These are phyloP conservation scores for Lamellibrachia satsuma DNA, from an alignment of 2,888 invertebrate species.

Conservation along the genomic window DNA sequence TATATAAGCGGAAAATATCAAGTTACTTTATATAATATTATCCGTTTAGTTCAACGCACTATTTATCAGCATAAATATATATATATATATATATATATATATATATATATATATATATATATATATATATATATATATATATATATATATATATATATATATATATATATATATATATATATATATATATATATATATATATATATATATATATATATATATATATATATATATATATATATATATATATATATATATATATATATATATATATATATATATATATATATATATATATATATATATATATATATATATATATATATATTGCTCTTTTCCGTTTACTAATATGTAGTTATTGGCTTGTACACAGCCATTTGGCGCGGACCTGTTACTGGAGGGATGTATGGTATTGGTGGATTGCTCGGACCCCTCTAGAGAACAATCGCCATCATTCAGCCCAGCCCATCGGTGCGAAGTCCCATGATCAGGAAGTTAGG, in stretches of 20 bases:
- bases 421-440: neutral
- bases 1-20: too few relatives aligned
- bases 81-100: neutral
- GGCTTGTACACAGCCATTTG: neutral
- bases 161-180: too few relatives aligned
- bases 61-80: neutral
- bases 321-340: neutral
- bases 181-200: neutral
- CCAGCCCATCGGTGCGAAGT: neutral
- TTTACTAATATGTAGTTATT: neutral
- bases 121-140: too few relatives aligned
- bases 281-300: too few relatives aligned
- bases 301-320: too few relatives aligned
- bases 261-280: too few relatives aligned
- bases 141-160: too few relatives aligned
- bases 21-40: too few relatives aligned
- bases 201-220: neutral
- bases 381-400: neutral
- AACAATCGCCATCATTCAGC: slow-evolving; percentile 17
- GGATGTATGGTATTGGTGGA: neutral
- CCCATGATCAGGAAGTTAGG: slow-evolving; percentile 17
- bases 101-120: too few relatives aligned
- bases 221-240: neutral
- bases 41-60: too few relatives aligned
- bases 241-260: neutral